phyloP scores from a whole-genome alignment of 2,888 invertebrate genomes.

The Ischnura elegans region DNA sequence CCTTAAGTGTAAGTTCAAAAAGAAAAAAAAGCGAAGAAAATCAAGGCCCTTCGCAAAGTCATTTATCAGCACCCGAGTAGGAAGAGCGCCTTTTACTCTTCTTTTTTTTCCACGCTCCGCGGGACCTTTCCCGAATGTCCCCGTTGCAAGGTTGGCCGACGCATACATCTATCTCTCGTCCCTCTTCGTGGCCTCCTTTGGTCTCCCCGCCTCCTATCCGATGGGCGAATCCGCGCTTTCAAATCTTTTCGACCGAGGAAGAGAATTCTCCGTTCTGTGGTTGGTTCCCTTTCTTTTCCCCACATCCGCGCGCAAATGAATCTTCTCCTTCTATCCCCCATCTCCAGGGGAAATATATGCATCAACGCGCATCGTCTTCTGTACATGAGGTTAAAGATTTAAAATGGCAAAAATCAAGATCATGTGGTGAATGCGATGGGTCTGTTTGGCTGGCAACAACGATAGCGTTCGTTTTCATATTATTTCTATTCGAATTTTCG shows the following conservation, averaged over 20 bases:
- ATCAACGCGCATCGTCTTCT: too few relatives aligned
- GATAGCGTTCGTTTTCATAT: too few relatives aligned
- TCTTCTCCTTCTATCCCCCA: too few relatives aligned
- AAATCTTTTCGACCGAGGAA: not conserved
- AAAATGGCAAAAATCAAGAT: too few relatives aligned
- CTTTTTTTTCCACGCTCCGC: not conserved
- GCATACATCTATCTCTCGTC: not conserved
- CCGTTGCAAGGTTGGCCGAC: not conserved
- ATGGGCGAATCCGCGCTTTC: not conserved
- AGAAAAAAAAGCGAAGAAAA: not conserved
- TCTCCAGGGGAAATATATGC: too few relatives aligned
- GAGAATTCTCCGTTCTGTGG: not conserved
- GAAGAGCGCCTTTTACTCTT: not conserved
- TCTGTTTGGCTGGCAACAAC: too few relatives aligned
- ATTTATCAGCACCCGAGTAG: not conserved
- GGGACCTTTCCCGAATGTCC: not conserved
- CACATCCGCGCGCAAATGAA: not conserved
- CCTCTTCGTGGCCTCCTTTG: not conserved
- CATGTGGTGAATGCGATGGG: too few relatives aligned
- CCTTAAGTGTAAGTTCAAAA: not conserved
- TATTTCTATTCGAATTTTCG: too few relatives aligned
- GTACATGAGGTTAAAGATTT: too few relatives aligned
- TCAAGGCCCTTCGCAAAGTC: not conserved
- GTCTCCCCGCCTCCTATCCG: not conserved
- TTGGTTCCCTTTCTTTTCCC: not conserved